Percentiles rank a stretch among this genome's conserved stretches.
phyloP scores from a whole-genome alignment of 92 coral and sea anemone species.

The Micromussa lordhowensis region DNA sequence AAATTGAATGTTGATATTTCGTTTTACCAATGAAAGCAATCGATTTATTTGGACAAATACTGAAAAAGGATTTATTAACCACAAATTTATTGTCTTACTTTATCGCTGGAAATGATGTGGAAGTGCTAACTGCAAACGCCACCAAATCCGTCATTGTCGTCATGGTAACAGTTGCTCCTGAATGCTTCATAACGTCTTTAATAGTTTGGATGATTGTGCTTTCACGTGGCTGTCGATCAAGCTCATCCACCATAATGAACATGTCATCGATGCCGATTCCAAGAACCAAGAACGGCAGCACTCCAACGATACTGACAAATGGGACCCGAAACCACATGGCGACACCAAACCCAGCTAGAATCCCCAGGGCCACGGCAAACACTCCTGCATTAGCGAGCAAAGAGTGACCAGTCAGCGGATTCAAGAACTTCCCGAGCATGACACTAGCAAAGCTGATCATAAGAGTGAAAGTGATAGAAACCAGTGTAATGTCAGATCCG shows the following conservation, averaged over 20 bases:
- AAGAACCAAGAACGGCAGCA: constrained; percentile 78
- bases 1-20: background rate
- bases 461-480: constrained; percentile 75
- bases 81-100: constrained; percentile 29
- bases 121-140: constrained; percentile 92
- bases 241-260: constrained; percentile 88
- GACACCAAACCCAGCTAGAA: constrained; percentile 84
- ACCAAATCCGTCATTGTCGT: constrained; percentile 95
- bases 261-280: constrained; percentile 96
- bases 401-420: constrained; percentile 88
- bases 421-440: constrained; percentile 78
- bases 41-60: background rate
- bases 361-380: constrained; percentile 90
- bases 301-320: constrained; percentile 80
- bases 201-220: constrained; percentile 66
- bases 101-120: constrained; percentile 85
- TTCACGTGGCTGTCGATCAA: constrained; percentile 78
- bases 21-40: background rate
- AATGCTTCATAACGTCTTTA: constrained; percentile 80
- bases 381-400: constrained; percentile 85
- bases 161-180: constrained; percentile 95
- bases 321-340: constrained; percentile 72
- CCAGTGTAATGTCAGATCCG: constrained; percentile 78
- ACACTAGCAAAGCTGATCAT: constrained; percentile 86
- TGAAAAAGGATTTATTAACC: background rate